Percentiles rank a stretch among this genome's conserved stretches.
phyloP scores from a whole-genome alignment of 2,113 vertebrate genomes.

The Percopsis transmontana region DNA sequence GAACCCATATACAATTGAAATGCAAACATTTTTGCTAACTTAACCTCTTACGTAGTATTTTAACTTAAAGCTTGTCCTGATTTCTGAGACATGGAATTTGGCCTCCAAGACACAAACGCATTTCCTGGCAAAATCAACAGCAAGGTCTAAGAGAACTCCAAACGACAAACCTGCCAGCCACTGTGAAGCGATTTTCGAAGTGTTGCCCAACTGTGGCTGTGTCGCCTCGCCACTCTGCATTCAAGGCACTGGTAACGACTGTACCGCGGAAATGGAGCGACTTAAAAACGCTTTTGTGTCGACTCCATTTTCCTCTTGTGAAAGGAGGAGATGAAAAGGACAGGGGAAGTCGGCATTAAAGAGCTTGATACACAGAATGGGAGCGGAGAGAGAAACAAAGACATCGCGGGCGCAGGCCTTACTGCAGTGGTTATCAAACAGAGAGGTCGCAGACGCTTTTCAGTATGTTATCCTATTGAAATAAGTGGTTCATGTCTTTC shows the following conservation, averaged over 20 bases:
- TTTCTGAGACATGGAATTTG: conserved; percentile 12
- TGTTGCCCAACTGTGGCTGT: conserved; percentile 23
- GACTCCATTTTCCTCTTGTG: conserved; percentile 40
- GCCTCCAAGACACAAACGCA: conserved; percentile 15
- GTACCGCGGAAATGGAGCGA: conserved; percentile 28
- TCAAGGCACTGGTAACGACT: conserved; percentile 38
- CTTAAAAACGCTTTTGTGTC: conserved; percentile 33
- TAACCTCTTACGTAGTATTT: conserved; percentile 29
- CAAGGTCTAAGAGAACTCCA: conserved; percentile 49
- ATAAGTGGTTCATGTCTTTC: no score
- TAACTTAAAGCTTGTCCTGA: conserved; percentile 17
- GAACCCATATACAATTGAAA: conserved; percentile 19
- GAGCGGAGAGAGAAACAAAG: not conserved
- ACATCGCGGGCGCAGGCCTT: not conserved
- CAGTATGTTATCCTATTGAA: no score
- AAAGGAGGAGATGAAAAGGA: conserved; percentile 29
- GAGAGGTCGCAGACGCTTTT: no score
- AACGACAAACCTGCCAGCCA: conserved; percentile 47
- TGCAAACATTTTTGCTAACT: conserved; percentile 19
- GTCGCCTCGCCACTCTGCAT: conserved; percentile 39
- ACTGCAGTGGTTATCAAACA: no score
- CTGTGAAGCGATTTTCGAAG: conserved; percentile 34
- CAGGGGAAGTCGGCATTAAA: conserved; percentile 29
- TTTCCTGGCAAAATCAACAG: conserved; percentile 40
- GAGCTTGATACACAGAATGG: conserved; percentile 33